These are phyloP conservation scores for Illadopsis cleaveri DNA, from an alignment of 2,113 vertebrate species.

Conservation along the genomic window DNA sequence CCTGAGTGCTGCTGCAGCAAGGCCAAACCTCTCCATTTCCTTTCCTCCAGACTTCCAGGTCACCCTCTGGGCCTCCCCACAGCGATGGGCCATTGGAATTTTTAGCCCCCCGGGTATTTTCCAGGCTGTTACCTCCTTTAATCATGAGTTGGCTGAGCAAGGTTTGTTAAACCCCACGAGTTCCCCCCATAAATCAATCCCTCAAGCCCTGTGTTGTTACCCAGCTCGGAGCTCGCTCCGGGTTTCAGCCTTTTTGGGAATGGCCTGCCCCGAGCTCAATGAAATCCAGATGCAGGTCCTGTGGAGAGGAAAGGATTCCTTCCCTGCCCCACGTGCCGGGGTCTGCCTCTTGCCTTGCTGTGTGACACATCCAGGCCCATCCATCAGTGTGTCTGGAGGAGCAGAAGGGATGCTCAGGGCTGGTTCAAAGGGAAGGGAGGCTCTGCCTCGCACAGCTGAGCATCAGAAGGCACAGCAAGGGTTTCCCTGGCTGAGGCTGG, in stretches of 20 bases:
- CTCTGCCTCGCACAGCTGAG: not conserved
- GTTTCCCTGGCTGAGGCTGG: fast-evolving
- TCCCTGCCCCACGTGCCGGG: fast-evolving
- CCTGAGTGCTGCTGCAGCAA: fast-evolving
- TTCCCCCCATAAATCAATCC: not conserved
- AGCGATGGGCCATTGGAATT: not conserved
- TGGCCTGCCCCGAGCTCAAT: not conserved
- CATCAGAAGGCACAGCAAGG: not conserved
- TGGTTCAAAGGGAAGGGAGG: not conserved
- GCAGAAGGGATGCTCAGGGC: not conserved
- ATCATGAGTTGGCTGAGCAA: not conserved
- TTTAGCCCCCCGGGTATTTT: not conserved
- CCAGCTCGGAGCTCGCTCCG: not conserved
- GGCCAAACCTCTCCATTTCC: not conserved
- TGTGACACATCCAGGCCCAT: not conserved
- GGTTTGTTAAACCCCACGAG: not conserved
- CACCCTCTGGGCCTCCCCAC: not conserved
- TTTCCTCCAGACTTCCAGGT: not conserved
- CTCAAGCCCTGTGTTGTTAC: not conserved
- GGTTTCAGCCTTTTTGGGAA: not conserved
- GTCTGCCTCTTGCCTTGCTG: not conserved
- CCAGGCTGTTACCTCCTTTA: not conserved
- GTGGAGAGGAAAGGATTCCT: not conserved
- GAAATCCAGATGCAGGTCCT: not conserved
- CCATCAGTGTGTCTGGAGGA: not conserved